Evolutionary conservation across 2,113 vertebrate species (phyloP), one percentile per base, ranked within the genome.

Genomic region (Felis chaus): DNA sequence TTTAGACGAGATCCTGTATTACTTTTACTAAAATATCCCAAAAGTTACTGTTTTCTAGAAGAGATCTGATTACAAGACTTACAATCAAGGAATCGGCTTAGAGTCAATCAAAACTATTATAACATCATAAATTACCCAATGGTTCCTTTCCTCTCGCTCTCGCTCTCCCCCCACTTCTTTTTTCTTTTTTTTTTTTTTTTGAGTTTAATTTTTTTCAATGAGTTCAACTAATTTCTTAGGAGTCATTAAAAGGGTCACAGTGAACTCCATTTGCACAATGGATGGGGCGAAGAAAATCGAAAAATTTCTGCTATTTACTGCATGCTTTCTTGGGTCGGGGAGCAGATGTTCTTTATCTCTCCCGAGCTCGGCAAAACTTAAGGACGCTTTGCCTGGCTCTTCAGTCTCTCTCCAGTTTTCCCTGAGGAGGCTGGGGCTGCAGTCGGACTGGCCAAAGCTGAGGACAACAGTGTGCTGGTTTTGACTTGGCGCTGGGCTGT

Each of bases 31-130:
- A 95, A 87, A 87, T 50, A 83, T 83, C 2, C 25, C 16, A 10
- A 45, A 88, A 18, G 10, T 82, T 87, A 69, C 45, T 78, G 87
- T 80, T 53, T 88, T 41, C 33, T 80, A 84, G 55, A 87, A 91
- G 61, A 83, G 84, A 66, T 79, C 45, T 84, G 39, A 82, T 45
- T 76, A 7, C 55, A 89, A 57, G 57, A 80, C 88, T 97, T 84
- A 83, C 65, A 91, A 96, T 91, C 61, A 68, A 89, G 33, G 36
- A 82, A 73, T 89, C 61, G 33, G 27, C 18, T 91, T 94, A 53
- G 21, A 84, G 33, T 74, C 71, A 39, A 19, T 94, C 61, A 87
- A 91, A 94, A 91, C 29, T 71, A 23, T 96, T 63, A 13, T 48
- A 45, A 27, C 69, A 82, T 65, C 50, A n/a, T 79, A 88, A 57